Conservation (phyloP, 2,113 vertebrate genomes). For the Perca fluviatilis region DNA sequence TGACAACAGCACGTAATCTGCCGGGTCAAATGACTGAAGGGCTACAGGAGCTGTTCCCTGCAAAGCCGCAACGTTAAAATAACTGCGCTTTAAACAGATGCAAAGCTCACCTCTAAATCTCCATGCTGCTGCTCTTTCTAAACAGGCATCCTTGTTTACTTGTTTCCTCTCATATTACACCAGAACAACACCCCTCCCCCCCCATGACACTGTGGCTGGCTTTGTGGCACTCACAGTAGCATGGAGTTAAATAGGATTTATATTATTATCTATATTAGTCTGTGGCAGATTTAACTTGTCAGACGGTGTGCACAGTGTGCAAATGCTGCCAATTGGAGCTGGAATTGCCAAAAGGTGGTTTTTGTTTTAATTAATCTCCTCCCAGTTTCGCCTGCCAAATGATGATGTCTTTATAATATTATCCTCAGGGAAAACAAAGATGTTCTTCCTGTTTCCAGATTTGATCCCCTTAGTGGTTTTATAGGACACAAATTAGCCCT, state of each 20-base stretch:
- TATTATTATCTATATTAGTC: constrained; percentile 2
- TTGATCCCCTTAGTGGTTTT: constrained; percentile 14
- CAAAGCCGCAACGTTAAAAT: constrained; percentile 66
- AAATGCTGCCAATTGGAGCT: constrained; percentile 41
- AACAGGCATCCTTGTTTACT: constrained; percentile 65
- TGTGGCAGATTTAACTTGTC: constrained; percentile 30
- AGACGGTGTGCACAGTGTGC: constrained; percentile 9
- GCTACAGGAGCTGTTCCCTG: constrained; percentile 17
- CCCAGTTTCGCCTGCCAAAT: constrained; percentile 43
- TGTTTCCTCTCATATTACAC: constrained; percentile 27
- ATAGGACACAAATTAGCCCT: constrained; percentile 3
- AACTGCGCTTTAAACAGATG: constrained; percentile 63
- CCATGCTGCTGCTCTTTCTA: constrained; percentile 36
- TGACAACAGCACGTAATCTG: constrained; percentile 34
- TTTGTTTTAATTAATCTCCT: constrained; percentile 65
- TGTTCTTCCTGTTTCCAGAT: constrained; percentile 10
- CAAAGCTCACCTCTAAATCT: constrained; percentile 67
- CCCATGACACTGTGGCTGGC: constrained; percentile 10
- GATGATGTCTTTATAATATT: constrained; percentile 53
- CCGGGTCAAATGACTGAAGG: constrained; percentile 55
- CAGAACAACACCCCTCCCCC: not conserved
- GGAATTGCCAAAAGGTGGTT: constrained; percentile 48
- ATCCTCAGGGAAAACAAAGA: constrained; percentile 21
- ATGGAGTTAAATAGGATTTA: not conserved
- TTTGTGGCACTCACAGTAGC: not conserved